phyloP scores from a whole-genome alignment of 2,113 vertebrate species.

The Pongo pygmaeus region DNA sequence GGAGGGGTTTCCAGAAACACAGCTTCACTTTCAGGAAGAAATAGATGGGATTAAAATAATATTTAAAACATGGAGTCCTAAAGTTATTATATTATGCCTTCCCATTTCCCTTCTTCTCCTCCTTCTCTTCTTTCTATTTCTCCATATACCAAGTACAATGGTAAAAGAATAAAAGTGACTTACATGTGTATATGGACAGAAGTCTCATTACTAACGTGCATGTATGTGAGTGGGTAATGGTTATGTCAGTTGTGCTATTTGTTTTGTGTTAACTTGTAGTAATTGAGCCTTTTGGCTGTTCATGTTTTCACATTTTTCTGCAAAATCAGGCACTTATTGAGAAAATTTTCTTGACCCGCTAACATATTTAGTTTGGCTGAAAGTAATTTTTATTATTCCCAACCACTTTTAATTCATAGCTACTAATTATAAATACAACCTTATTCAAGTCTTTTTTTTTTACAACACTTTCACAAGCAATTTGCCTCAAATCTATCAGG shows the following conservation, averaged over 20 bases:
- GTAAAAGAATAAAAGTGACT: not conserved
- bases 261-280: constrained; percentile 18
- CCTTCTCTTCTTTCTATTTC: not conserved
- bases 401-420: constrained; percentile 35
- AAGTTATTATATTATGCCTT: not conserved
- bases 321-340: constrained; percentile 43
- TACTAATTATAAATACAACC: constrained; percentile 50
- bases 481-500: constrained; percentile 38
- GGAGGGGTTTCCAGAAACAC: not conserved
- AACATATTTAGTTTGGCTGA: constrained; percentile 32
- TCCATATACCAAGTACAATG: not conserved
- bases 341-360: constrained; percentile 54
- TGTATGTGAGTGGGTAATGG: not conserved
- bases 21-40: not conserved
- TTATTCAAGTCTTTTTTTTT: constrained; percentile 10
- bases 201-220: not conserved
- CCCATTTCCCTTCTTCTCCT: not conserved
- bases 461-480: constrained; percentile 5
- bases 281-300: not conserved
- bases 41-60: not conserved
- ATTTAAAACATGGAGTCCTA: not conserved
- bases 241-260: not conserved
- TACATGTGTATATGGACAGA: not conserved
- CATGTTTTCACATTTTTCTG: constrained; percentile 38
- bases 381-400: constrained; percentile 9